Conservation (phyloP, 2,797 vertebrate genomes). For the Geotria australis region DNA sequence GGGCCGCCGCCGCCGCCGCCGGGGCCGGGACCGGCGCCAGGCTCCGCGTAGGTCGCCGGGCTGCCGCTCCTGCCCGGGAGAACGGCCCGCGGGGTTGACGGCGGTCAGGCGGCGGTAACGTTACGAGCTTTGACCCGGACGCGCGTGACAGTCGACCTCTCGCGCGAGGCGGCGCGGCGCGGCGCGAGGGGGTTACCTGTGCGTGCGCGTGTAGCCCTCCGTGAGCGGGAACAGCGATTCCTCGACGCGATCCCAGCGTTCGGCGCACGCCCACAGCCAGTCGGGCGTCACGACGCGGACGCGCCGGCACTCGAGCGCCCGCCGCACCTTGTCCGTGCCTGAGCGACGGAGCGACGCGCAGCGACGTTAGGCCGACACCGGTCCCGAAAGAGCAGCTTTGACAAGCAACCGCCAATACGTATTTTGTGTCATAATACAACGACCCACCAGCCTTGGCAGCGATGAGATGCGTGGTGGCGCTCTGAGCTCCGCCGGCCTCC, state of each 20-base stretch:
- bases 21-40: constrained; percentile 17
- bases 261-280: constrained; percentile 90
- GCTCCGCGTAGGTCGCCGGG: constrained; percentile 20
- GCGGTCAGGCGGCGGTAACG: too few relatives aligned
- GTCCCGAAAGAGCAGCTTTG: too few relatives aligned
- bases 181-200: too few relatives aligned
- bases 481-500: constrained; percentile 21
- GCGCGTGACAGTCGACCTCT: too few relatives aligned
- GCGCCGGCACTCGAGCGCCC: constrained; percentile 46
- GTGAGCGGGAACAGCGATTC: constrained; percentile 64
- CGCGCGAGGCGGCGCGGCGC: too few relatives aligned
- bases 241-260: constrained; percentile 84
- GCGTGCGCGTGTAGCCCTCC: constrained; percentile 28
- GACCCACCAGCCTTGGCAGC: constrained; percentile 56
- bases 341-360: background rate
- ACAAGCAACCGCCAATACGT: too few relatives aligned
- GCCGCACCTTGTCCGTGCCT: constrained; percentile 92
- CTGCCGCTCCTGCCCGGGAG: constrained; percentile 31
- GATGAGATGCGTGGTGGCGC: constrained; percentile 51
- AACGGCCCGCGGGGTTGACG: too few relatives aligned
- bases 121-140: too few relatives aligned
- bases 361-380: too few relatives aligned
- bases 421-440: too few relatives aligned
- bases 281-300: constrained; percentile 71
- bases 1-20: too few relatives aligned